Percentiles rank a stretch among this genome's conserved stretches.
Conservation (phyloP, 2,888 invertebrate species). For the Alsophila aescularia region DNA sequence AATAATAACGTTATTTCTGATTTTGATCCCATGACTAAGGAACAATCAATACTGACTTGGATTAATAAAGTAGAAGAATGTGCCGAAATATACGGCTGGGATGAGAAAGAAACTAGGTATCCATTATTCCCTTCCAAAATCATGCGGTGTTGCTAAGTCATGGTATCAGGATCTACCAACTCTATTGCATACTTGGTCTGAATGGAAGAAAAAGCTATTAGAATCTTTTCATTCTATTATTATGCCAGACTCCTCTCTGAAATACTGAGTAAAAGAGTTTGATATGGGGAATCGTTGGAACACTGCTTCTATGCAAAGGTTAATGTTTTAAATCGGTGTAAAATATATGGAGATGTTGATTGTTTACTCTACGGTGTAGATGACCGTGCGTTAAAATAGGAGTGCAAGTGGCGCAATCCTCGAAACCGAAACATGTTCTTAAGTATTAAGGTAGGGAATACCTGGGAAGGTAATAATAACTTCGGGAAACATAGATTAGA, state of each 20-base stretch:
- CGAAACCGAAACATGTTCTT: not conserved
- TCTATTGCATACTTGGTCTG: constrained; percentile 5
- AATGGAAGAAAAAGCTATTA: constrained; percentile 19
- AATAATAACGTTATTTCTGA: not conserved
- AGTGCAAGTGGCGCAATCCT: not conserved
- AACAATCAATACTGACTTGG: constrained; percentile 21
- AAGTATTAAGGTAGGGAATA: no score
- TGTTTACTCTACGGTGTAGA: constrained; percentile 34
- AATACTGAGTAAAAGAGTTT: constrained; percentile 10
- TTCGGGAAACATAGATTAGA: no score
- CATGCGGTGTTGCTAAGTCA: constrained; percentile 10
- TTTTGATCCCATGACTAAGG: not conserved
- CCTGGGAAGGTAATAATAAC: no score
- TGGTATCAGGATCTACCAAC: constrained; percentile 20
- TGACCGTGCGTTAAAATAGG: not conserved
- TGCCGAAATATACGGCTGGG: constrained; percentile 21
- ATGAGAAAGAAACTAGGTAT: constrained; percentile 16
- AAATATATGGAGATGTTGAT: constrained; percentile 33
- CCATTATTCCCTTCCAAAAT: constrained; percentile 20
- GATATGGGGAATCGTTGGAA: constrained; percentile 1
- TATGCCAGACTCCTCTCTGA: constrained; percentile 12
- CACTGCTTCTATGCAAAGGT: constrained; percentile 25
- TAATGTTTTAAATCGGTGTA: constrained; percentile 34
- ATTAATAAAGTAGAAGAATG: constrained; percentile 18
- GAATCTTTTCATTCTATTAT: constrained; percentile 17